Percentiles rank a stretch among this genome's conserved stretches.
Conservation (phyloP, 2,113 vertebrate genomes). For the Tetrao urogallus region DNA sequence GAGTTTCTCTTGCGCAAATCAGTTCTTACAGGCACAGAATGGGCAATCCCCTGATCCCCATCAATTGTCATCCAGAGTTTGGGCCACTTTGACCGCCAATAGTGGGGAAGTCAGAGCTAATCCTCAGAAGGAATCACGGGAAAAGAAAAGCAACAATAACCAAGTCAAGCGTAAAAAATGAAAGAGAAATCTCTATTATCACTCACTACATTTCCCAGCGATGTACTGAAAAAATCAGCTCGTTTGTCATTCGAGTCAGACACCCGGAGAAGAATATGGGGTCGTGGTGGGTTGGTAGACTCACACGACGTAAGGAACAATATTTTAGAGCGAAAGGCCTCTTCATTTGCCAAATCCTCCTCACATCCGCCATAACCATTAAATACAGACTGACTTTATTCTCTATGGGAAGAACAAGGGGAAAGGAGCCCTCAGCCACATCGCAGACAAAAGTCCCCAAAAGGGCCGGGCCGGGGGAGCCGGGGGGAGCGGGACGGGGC, state of each 20-base stretch:
- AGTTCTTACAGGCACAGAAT: conserved; percentile 89
- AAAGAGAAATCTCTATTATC: conserved; percentile 99
- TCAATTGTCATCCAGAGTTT: conserved; percentile 97
- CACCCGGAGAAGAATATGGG: conserved; percentile 93
- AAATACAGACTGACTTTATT: conserved; percentile 99
- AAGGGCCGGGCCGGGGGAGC: conserved; percentile 82
- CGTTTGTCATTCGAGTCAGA: conserved; percentile 99
- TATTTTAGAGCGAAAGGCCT: conserved; percentile 90
- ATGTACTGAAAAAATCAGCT: conserved; percentile 96
- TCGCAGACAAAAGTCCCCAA: conserved; percentile 86
- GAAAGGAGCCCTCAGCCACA: conserved; percentile 85
- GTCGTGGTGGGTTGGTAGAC: conserved; percentile 97
- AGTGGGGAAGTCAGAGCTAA: conserved; percentile 99
- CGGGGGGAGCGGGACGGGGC: conserved; percentile 50
- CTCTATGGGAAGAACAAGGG: conserved; percentile 91
- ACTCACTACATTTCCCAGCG: conserved; percentile 97
- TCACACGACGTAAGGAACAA: conserved; percentile 98
- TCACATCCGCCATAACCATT: conserved; percentile 99
- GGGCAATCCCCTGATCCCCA: conserved; percentile 94
- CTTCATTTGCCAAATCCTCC: conserved; percentile 92
- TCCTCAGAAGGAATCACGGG: conserved; percentile 98
- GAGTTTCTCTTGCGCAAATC: conserved; percentile 90
- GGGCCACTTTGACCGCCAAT: conserved; percentile 97
- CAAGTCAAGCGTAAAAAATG: conserved; percentile 99
- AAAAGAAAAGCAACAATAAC: conserved; percentile 99